Evolutionary conservation across 2,888 invertebrate genomes (phyloP).

Genomic region (Andrena praecox): DNA sequence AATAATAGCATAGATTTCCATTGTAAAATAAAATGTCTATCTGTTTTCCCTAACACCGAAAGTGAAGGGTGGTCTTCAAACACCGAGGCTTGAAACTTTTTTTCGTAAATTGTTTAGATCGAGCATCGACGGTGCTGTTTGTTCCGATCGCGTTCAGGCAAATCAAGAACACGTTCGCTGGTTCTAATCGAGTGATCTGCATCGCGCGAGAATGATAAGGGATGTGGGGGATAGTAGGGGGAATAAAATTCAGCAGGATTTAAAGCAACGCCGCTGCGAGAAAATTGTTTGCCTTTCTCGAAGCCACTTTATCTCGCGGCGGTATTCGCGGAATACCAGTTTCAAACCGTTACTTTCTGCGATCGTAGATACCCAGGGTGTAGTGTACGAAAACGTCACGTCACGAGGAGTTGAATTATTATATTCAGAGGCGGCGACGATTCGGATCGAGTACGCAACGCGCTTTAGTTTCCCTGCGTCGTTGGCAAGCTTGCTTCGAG

Average conservation of each 20-base stretch:
- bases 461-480: not conserved
- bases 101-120: constrained; percentile 68
- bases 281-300: constrained; percentile 49
- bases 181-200: constrained; percentile 42
- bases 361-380: constrained; percentile 40
- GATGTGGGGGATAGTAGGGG: constrained; percentile 22
- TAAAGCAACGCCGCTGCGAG: constrained; percentile 24
- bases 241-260: constrained; percentile 48
- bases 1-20: no score
- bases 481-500: not conserved
- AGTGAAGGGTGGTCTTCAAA: no score
- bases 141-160: constrained; percentile 64
- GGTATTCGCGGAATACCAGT: constrained; percentile 40
- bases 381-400: constrained; percentile 39
- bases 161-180: constrained; percentile 49
- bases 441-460: not conserved
- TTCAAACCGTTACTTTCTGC: constrained; percentile 40
- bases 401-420: constrained; percentile 44
- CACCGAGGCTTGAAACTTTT: no score
- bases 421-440: constrained; percentile 24
- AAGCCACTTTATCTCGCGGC: constrained; percentile 35
- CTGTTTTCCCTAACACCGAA: no score
- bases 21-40: no score
- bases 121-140: constrained; percentile 63
- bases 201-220: constrained; percentile 15